Evolutionary conservation across 92 coral and sea anemone species (phyloP).

Genomic region (Plumapathes pennacea): DNA sequence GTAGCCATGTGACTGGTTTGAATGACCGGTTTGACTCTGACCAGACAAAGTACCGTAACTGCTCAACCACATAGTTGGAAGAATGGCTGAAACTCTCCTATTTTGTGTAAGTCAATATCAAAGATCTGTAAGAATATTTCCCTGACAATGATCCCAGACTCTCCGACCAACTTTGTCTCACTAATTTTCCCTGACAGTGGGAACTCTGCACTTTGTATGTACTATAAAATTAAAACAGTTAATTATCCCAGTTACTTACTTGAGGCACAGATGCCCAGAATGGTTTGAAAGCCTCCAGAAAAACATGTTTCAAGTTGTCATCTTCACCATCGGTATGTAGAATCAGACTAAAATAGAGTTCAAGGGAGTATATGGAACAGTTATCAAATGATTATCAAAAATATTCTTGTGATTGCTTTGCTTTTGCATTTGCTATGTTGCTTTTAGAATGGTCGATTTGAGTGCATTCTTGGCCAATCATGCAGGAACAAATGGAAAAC

Average conservation of each 20-base stretch:
- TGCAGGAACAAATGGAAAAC: background rate
- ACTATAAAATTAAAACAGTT: too few relatives aligned
- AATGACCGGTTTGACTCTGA: too few relatives aligned
- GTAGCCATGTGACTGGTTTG: too few relatives aligned
- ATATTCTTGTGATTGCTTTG: background rate
- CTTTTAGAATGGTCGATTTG: background rate
- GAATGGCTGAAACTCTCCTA: too few relatives aligned
- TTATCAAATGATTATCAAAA: background rate
- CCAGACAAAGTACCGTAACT: too few relatives aligned
- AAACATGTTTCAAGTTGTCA: slow-evolving; percentile 56
- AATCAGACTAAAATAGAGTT: slow-evolving; percentile 33
- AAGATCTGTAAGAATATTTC: too few relatives aligned
- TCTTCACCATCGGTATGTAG: slow-evolving; percentile 75
- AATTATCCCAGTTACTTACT: slow-evolving; percentile 29
- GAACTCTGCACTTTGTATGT: background rate
- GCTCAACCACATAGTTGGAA: too few relatives aligned
- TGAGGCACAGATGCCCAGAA: slow-evolving; percentile 75
- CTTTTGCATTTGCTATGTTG: background rate
- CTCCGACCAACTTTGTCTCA: too few relatives aligned
- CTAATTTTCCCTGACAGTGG: background rate
- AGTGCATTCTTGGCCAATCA: background rate
- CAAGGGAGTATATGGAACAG: background rate
- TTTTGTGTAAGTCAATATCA: too few relatives aligned
- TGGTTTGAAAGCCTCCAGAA: slow-evolving; percentile 75
- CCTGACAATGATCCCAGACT: too few relatives aligned